Conservation (phyloP, 2,797 vertebrate species). For the Hippopotamyrus pictus region DNA sequence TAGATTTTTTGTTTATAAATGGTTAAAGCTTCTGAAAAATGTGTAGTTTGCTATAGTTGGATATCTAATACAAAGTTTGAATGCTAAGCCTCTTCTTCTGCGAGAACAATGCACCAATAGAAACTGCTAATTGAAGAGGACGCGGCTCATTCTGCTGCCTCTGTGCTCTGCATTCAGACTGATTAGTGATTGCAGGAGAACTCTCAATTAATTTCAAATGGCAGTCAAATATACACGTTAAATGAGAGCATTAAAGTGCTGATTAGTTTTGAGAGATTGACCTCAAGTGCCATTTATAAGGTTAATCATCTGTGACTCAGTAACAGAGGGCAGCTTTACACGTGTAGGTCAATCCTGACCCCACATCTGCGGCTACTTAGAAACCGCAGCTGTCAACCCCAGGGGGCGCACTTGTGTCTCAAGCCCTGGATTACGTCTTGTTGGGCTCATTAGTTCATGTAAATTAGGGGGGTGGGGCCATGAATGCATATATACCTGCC, state of each 20-base stretch:
- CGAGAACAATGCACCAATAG: neutral
- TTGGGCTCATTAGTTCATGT: neutral
- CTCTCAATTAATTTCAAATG: slow-evolving; percentile 12
- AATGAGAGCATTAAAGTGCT: slow-evolving; percentile 14
- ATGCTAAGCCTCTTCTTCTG: neutral
- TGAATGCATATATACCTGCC: neutral
- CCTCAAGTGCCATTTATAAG: slow-evolving; percentile 17
- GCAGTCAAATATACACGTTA: slow-evolving; percentile 1
- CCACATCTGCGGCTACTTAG: neutral
- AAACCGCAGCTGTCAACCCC: neutral
- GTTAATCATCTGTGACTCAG: slow-evolving; percentile 10
- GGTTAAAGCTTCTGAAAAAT: neutral
- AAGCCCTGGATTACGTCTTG: neutral
- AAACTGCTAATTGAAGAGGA: neutral
- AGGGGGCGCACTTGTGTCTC: neutral
- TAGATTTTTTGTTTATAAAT: neutral
- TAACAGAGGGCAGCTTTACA: neutral
- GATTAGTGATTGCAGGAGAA: slow-evolving; percentile 4
- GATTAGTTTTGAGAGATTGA: slow-evolving; percentile 16
- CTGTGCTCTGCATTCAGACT: neutral
- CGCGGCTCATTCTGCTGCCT: neutral
- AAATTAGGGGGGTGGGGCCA: neutral
- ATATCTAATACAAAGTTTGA: neutral
- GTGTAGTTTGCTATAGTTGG: neutral
- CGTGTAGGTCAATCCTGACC: neutral